These are phyloP conservation scores for Clivina fossor DNA, from an alignment of 2,888 invertebrate genomes.

Conservation along the genomic window DNA sequence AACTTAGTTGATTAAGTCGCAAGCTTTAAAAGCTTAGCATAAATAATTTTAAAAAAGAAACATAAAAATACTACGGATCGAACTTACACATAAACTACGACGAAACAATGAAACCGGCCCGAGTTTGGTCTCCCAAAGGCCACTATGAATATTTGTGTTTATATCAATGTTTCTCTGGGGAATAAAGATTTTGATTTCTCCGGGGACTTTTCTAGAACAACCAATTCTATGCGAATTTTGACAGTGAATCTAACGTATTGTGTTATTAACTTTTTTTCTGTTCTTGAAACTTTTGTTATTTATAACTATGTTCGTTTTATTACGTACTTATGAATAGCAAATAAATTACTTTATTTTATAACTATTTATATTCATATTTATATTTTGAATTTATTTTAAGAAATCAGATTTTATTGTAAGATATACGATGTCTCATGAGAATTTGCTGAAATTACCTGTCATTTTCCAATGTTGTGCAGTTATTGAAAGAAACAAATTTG, in stretches of 20 bases:
- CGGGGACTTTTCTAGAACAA: constrained; percentile 1
- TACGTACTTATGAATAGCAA: too few species aligned
- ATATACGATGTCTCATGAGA: too few species aligned
- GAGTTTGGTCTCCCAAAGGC: background rate
- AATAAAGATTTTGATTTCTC: constrained; percentile 12
- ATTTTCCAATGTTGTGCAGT: too few species aligned
- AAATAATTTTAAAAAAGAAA: background rate
- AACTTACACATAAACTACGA: background rate
- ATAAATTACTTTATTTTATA: too few species aligned
- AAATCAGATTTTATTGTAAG: too few species aligned
- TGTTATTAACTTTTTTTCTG: too few species aligned
- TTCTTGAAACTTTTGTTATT: too few species aligned
- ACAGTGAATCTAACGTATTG: constrained; percentile 1
- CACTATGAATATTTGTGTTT: constrained; percentile 5
- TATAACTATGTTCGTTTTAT: too few species aligned
- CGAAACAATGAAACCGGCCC: constrained; percentile 6
- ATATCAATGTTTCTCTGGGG: constrained; percentile 4
- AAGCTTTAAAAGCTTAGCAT: background rate
- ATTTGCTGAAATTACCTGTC: too few species aligned
- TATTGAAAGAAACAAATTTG: too few species aligned
- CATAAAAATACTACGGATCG: background rate
- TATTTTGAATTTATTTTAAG: too few species aligned
- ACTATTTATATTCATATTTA: too few species aligned
- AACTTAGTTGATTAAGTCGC: background rate
- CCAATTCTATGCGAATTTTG: constrained; percentile 1